Conservation (phyloP, 2,113 vertebrate genomes). For the Python bivittatus region DNA sequence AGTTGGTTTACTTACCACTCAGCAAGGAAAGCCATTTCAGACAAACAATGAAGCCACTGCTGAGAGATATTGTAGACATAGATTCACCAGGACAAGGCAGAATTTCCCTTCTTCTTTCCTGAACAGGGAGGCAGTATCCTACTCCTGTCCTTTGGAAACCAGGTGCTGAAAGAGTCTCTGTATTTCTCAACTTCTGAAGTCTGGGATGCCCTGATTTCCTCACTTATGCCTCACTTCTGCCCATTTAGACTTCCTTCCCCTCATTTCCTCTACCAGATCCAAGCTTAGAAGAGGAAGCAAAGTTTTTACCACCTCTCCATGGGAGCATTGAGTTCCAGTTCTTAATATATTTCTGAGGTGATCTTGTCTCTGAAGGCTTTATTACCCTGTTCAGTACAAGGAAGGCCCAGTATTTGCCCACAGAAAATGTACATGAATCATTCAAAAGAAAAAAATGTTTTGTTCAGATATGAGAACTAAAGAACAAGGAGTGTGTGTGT, state of each 20-base stretch:
- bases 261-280: neutral
- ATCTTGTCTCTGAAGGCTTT: neutral
- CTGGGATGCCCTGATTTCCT: neutral
- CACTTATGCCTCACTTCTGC: neutral
- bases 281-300: neutral
- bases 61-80: neutral
- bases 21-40: slow-evolving; percentile 10
- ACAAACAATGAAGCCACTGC: neutral
- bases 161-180: neutral
- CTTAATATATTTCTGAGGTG: neutral
- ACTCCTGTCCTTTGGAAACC: neutral
- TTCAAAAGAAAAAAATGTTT: neutral
- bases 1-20: neutral
- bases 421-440: neutral
- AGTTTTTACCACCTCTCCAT: neutral
- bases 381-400: neutral
- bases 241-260: neutral
- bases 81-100: accelerated
- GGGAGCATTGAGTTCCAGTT: neutral
- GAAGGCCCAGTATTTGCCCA: neutral
- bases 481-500: neutral
- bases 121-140: neutral
- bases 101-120: neutral
- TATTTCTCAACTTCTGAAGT: accelerated
- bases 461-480: neutral